Evolutionary conservation across 2,888 invertebrate species (phyloP).

Genomic region (Andrena haemorrhoa): DNA sequence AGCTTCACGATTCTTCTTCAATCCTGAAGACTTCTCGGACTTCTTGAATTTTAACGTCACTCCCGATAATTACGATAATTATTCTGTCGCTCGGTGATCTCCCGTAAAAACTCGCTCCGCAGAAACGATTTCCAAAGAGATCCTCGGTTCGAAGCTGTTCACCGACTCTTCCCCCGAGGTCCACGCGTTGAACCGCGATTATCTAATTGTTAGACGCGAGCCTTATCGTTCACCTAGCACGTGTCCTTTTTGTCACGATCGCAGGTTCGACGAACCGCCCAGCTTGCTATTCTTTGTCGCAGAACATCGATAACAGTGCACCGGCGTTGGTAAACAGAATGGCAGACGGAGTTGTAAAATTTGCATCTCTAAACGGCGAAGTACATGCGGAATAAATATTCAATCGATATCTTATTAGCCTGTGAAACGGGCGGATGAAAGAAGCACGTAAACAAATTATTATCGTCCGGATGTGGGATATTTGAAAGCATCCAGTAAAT

Average conservation of each 20-base stretch:
- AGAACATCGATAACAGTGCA: neutral
- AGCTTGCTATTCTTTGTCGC: constrained; percentile 16
- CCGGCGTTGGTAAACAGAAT: neutral
- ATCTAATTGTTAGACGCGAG: neutral
- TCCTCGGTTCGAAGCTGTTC: neutral
- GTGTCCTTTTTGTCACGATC: constrained; percentile 7
- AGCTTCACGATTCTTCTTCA: too few species aligned
- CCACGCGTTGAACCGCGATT: neutral
- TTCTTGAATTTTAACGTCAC: too few species aligned
- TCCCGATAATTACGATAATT: neutral
- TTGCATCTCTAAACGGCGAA: neutral
- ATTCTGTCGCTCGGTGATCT: neutral
- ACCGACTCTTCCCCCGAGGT: neutral
- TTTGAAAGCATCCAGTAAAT: neutral
- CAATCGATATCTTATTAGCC: neutral
- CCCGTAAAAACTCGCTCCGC: neutral
- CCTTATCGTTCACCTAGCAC: constrained; percentile 11
- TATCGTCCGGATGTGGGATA: neutral
- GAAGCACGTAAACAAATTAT: neutral
- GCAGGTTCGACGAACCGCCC: constrained; percentile 33
- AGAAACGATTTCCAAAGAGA: too few species aligned
- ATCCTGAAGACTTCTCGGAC: too few species aligned
- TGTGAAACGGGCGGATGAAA: neutral
- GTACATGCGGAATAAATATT: neutral
- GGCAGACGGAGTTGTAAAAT: neutral